Conservation (phyloP, 2,797 vertebrate genomes). For the Pterois miles region DNA sequence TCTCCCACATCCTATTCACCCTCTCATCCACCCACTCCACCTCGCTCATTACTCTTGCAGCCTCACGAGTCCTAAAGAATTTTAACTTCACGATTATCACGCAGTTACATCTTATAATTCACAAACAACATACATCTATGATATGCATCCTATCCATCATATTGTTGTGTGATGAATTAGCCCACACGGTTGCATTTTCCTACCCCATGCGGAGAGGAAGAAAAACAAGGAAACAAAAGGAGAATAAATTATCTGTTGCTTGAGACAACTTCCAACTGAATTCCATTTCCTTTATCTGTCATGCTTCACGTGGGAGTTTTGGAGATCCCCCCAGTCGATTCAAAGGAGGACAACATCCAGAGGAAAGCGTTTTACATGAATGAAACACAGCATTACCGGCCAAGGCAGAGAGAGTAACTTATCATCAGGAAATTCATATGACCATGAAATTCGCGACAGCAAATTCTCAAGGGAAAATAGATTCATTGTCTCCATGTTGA, state of each 20-base stretch:
- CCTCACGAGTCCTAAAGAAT: background rate
- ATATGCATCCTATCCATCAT: constrained; percentile 19
- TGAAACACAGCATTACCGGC: constrained; percentile 27
- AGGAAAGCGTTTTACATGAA: constrained; percentile 47
- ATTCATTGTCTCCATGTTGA: constrained; percentile 34
- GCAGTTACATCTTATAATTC: background rate
- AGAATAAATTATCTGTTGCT: constrained; percentile 59
- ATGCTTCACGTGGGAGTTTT: constrained; percentile 53
- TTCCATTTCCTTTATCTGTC: constrained; percentile 60
- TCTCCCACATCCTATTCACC: constrained; percentile 4
- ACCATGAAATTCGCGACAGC: constrained; percentile 37
- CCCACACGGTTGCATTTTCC: constrained; percentile 42
- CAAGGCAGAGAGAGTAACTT: constrained; percentile 31
- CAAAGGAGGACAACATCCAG: constrained; percentile 50
- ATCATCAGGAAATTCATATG: constrained; percentile 35
- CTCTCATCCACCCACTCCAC: constrained; percentile 37
- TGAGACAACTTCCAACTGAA: constrained; percentile 53
- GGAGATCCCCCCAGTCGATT: constrained; percentile 41
- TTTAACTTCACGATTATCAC: background rate
- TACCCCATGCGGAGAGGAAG: constrained; percentile 27
- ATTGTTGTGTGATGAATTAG: constrained; percentile 37
- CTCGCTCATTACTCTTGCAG: constrained; percentile 19
- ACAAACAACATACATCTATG: constrained; percentile 5
- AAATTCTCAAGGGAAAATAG: constrained; percentile 18
- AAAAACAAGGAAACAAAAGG: constrained; percentile 48